A percentile compares a stretch with the other conserved stretches of the same genome.
phyloP scores from a whole-genome alignment of 2,888 invertebrate genomes.

The Eupeodes latifasciatus region DNA sequence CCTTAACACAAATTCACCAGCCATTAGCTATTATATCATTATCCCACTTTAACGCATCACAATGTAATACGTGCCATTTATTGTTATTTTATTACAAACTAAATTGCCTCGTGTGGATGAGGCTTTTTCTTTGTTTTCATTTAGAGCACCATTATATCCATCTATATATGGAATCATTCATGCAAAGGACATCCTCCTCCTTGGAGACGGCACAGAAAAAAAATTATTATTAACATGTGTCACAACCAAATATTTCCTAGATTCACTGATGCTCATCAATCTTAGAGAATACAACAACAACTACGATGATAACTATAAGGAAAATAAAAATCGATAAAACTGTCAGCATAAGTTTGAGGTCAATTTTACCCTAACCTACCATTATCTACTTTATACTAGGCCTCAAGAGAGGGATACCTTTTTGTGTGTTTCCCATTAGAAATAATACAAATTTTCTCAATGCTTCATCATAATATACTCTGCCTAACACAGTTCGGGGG shows the following conservation, averaged over 20 bases:
- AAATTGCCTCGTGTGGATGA: neutral
- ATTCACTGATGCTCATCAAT: neutral
- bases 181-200: neutral
- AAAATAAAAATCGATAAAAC: conserved; percentile 3
- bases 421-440: neutral
- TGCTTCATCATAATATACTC: neutral
- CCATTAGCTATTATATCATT: conserved; percentile 31
- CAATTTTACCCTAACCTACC: neutral
- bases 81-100: conserved; percentile 36
- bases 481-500: neutral
- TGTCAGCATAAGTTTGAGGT: neutral
- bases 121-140: neutral
- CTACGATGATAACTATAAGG: no score
- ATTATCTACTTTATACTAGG: neutral
- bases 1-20: conserved; percentile 23
- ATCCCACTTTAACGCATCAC: conserved; percentile 9
- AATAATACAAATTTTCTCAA: neutral
- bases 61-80: conserved; percentile 34
- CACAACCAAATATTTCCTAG: neutral
- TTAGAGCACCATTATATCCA: neutral
- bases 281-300: neutral
- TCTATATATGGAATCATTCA: neutral
- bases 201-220: neutral
- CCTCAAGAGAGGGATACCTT: neutral
- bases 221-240: conserved; percentile 11